These are phyloP conservation scores for Euclidia mi DNA, from an alignment of 2,888 invertebrate species.

Conservation along the genomic window DNA sequence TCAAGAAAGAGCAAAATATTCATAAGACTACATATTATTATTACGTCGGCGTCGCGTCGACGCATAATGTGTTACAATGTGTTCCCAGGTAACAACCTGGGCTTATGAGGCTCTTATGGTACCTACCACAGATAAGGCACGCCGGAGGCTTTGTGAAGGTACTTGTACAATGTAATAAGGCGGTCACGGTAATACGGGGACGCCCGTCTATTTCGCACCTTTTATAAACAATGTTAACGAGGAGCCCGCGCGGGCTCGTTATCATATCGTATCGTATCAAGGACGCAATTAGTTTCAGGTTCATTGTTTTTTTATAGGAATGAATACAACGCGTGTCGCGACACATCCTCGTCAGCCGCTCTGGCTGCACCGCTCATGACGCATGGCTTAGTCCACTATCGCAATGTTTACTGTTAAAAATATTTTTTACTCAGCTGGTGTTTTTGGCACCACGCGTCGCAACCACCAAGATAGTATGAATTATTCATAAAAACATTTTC, in stretches of 20 bases:
- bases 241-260: slow-evolving; percentile 61
- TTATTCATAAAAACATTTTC: slow-evolving; percentile 42
- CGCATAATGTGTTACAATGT: slow-evolving; percentile 88
- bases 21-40: slow-evolving; percentile 82
- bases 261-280: too few species aligned
- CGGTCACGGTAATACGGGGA: slow-evolving; percentile 72
- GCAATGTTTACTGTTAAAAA: too few species aligned
- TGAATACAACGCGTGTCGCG: slow-evolving; percentile 45
- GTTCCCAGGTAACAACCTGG: slow-evolving; percentile 86
- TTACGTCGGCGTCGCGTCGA: slow-evolving; percentile 78
- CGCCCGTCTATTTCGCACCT: slow-evolving; percentile 75
- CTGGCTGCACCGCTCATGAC: slow-evolving; percentile 22
- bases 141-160: slow-evolving; percentile 81
- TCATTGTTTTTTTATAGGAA: slow-evolving; percentile 60
- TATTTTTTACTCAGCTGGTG: slow-evolving; percentile 43
- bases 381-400: too few species aligned
- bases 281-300: slow-evolving; percentile 73
- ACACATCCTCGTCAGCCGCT: slow-evolving; percentile 40
- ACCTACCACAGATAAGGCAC: slow-evolving; percentile 87
- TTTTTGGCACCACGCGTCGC: slow-evolving; percentile 38
- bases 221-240: slow-evolving; percentile 78
- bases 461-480: slow-evolving; percentile 41
- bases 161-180: slow-evolving; percentile 83
- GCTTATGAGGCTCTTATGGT: slow-evolving; percentile 83
- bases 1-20: slow-evolving; percentile 76